A percentile compares a stretch with the other conserved stretches of the same genome.
Evolutionary conservation across 2,797 vertebrate genomes (phyloP).

Genomic region (Gorsachius magnificus): DNA sequence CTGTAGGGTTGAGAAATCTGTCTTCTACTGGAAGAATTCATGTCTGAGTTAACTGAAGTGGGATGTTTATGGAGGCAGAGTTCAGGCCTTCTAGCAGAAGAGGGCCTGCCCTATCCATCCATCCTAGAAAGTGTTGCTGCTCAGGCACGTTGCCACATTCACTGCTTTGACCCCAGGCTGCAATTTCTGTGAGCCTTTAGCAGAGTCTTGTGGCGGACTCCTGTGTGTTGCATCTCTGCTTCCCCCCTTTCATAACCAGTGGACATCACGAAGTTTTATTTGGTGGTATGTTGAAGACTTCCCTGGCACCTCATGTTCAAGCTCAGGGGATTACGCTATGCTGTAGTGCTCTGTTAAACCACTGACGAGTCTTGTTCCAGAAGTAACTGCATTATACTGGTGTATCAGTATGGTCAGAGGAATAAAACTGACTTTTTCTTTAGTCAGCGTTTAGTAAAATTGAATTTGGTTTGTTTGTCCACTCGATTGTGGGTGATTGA

Average conservation of each 20-base stretch:
- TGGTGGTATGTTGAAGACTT: background rate
- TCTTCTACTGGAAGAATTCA: background rate
- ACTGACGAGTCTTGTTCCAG: background rate
- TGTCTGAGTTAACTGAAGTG: background rate
- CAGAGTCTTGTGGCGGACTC: background rate
- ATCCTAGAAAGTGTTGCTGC: background rate
- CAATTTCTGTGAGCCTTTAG: background rate
- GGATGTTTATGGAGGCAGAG: background rate
- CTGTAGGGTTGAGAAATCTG: background rate
- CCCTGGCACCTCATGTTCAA: background rate
- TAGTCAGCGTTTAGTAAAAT: background rate
- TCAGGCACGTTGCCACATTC: background rate
- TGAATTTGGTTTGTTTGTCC: background rate
- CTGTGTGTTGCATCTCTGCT: background rate
- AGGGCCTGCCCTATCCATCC: rapidly evolving
- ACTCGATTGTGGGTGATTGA: background rate
- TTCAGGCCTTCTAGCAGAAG: background rate
- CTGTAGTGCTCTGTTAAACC: background rate
- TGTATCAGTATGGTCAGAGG: background rate
- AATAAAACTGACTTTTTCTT: background rate
- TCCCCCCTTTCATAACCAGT: background rate
- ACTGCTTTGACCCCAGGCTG: background rate
- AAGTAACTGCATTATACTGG: background rate
- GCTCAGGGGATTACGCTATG: background rate
- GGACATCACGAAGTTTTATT: background rate